Percentiles rank a stretch among this genome's conserved stretches.
These are phyloP conservation scores for Dioctria rufipes DNA, from an alignment of 2,888 invertebrate genomes.

Conservation along the genomic window DNA sequence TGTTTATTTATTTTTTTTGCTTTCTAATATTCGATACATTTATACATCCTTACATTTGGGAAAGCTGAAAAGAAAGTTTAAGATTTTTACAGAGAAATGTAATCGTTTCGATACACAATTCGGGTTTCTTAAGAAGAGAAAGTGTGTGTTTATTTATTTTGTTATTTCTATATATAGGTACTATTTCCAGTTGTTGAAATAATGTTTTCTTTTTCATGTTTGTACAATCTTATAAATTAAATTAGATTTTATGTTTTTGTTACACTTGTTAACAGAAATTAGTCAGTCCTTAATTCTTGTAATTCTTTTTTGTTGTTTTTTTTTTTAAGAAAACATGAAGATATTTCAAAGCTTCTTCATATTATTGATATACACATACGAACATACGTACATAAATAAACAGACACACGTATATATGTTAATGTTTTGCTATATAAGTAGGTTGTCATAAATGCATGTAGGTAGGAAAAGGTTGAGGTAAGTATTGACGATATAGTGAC, in stretches of 20 bases:
- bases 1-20: too few relatives aligned
- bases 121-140: not conserved
- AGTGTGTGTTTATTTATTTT: not conserved
- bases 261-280: slow-evolving; percentile 34
- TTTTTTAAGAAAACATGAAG: slow-evolving; percentile 27
- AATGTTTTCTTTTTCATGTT: slow-evolving; percentile 5
- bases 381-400: too few relatives aligned
- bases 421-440: not conserved
- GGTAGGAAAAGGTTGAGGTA: slow-evolving; percentile 36
- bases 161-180: not conserved
- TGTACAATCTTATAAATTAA: slow-evolving; percentile 39
- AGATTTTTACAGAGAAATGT: slow-evolving; percentile 2
- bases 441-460: slow-evolving; percentile 4
- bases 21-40: too few relatives aligned
- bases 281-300: slow-evolving; percentile 45
- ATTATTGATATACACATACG: not conserved
- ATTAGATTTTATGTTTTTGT: slow-evolving; percentile 20
- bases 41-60: too few relatives aligned
- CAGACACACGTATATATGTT: too few relatives aligned
- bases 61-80: not conserved
- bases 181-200: not conserved
- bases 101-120: not conserved
- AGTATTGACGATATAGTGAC: slow-evolving; percentile 9
- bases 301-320: slow-evolving; percentile 1
- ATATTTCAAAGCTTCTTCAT: slow-evolving; percentile 34